Conservation (phyloP, 2,888 invertebrate genomes). For the Euphydryas editha region DNA sequence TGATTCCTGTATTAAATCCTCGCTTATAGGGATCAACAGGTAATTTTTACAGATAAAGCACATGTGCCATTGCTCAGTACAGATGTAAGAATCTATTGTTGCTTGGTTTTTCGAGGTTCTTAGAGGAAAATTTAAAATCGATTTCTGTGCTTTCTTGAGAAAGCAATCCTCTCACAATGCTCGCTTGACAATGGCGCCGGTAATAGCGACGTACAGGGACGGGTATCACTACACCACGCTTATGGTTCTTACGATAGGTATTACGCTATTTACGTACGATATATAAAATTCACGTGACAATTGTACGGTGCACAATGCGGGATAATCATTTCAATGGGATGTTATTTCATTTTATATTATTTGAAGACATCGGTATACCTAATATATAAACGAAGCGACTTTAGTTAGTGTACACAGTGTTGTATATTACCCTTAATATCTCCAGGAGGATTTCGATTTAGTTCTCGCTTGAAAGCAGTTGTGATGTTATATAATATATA, state of each 20-base stretch:
- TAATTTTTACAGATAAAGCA: constrained; percentile 40
- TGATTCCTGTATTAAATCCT: neutral
- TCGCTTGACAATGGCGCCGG: constrained; percentile 70
- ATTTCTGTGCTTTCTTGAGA: constrained; percentile 75
- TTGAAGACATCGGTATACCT: neutral
- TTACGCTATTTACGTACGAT: constrained; percentile 69
- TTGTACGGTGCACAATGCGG: constrained; percentile 28
- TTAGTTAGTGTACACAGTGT: neutral
- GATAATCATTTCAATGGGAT: constrained; percentile 7
- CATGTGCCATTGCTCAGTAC: constrained; percentile 61
- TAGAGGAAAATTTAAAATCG: constrained; percentile 79
- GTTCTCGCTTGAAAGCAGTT: neutral
- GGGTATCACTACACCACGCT: constrained; percentile 64
- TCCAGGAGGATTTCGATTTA: neutral
- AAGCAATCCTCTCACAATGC: constrained; percentile 79
- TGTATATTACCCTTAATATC: neutral
- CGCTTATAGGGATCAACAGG: constrained; percentile 33
- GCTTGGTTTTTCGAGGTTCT: constrained; percentile 57
- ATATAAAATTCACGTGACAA: constrained; percentile 41
- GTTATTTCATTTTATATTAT: constrained; percentile 14
- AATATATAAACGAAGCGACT: neutral
- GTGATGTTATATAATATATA: neutral
- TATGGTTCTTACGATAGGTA: constrained; percentile 63
- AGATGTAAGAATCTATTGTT: constrained; percentile 73
- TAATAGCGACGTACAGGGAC: constrained; percentile 68